Conservation (phyloP, 2,888 invertebrate species). For the Lamellibrachia satsuma region DNA sequence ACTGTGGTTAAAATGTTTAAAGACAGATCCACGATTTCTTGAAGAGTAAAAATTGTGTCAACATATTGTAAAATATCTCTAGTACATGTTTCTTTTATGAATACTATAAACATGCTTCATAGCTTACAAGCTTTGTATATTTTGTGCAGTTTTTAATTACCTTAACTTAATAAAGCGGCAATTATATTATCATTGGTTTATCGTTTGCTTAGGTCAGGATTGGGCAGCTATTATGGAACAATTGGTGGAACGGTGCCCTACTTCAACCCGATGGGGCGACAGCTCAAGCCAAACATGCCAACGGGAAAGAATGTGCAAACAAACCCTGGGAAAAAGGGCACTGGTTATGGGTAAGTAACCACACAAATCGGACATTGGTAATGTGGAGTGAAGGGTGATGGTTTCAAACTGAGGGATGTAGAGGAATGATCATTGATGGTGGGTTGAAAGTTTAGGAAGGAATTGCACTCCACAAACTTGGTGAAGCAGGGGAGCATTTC, state of each 20-base stretch:
- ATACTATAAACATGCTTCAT: no score
- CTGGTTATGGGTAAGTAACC: slow-evolving; percentile 63
- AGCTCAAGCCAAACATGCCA: slow-evolving; percentile 47
- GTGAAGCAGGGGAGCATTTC: no score
- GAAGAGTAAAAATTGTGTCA: not conserved
- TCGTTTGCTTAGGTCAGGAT: slow-evolving; percentile 46
- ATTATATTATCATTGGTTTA: not conserved
- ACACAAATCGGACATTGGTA: not conserved
- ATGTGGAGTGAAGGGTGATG: not conserved
- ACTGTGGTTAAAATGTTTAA: not conserved
- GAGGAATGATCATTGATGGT: not conserved
- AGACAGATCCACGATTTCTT: not conserved
- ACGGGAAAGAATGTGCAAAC: slow-evolving; percentile 62
- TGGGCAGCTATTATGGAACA: slow-evolving; percentile 64
- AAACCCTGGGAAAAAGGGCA: slow-evolving; percentile 64
- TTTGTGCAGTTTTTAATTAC: no score
- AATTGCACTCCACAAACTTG: not conserved
- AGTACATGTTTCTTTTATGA: no score
- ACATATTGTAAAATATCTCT: no score
- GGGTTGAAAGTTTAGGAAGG: not conserved
- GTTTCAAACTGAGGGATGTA: not conserved
- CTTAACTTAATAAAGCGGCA: not conserved
- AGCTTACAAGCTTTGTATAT: no score
- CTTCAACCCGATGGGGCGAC: slow-evolving; percentile 56
- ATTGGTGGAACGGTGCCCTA: slow-evolving; percentile 58